Percentiles rank a stretch among this genome's conserved stretches.
phyloP scores from a whole-genome alignment of 2,113 vertebrate species.

The Tetrao urogallus region DNA sequence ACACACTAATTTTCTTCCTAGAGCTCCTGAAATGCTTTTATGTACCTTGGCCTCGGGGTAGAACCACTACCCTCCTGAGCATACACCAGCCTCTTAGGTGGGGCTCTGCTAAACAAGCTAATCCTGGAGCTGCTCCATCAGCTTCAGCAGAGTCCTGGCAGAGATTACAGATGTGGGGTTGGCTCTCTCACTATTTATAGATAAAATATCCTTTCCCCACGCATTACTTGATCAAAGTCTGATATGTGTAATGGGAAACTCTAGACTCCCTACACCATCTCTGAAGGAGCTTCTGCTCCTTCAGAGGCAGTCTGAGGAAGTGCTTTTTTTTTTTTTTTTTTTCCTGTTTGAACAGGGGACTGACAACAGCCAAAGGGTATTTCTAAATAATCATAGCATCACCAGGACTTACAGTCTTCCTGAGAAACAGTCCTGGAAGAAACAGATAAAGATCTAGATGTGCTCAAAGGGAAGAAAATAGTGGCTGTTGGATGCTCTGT shows the following conservation, averaged over 20 bases:
- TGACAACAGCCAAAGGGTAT: not conserved
- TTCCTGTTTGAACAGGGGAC: not conserved
- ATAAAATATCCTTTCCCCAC: not conserved
- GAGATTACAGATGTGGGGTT: not conserved
- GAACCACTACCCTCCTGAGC: not conserved
- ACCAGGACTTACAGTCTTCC: not conserved
- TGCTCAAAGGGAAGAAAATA: not conserved
- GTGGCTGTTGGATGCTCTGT: not conserved
- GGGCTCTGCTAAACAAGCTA: not conserved
- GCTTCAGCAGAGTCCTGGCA: not conserved
- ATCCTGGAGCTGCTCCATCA: not conserved
- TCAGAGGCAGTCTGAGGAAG: not conserved
- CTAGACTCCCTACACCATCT: not conserved
- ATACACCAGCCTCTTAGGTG: not conserved
- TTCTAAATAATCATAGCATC: not conserved
- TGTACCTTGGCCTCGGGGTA: not conserved
- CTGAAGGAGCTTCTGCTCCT: not conserved
- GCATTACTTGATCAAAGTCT: not conserved
- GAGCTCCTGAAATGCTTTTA: conserved; percentile 7
- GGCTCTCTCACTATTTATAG: not conserved
- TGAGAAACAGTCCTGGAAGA: not conserved
- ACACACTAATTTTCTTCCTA: conserved; percentile 39
- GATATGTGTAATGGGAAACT: not conserved
- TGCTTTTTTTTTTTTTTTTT: not conserved
- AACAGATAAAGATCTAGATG: not conserved